Conservation (phyloP, 1,140 invertebrate genomes). For the Drosophila carrolli region DNA sequence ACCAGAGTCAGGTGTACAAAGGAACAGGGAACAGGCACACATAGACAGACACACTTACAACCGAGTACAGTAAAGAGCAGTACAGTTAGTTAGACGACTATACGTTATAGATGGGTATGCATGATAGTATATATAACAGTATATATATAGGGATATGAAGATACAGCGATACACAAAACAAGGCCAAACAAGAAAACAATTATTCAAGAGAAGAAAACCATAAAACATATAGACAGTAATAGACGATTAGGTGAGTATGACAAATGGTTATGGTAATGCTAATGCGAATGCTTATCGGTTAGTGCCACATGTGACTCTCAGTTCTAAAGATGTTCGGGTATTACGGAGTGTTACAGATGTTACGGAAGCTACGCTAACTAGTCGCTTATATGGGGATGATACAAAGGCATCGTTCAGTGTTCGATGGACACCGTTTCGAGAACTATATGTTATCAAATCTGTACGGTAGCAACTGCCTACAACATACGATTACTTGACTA, state of each 20-base stretch:
- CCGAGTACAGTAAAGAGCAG: slow-evolving; percentile 48
- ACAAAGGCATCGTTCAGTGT: slow-evolving; percentile 15
- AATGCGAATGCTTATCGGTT: slow-evolving; percentile 22
- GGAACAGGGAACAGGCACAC: slow-evolving; percentile 36
- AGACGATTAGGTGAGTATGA: slow-evolving; percentile 36
- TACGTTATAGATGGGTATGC: slow-evolving; percentile 43
- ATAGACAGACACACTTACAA: slow-evolving; percentile 53
- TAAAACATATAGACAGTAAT: slow-evolving; percentile 42
- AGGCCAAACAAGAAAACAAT: slow-evolving; percentile 40
- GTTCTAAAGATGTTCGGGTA: slow-evolving; percentile 31
- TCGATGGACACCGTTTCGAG: slow-evolving; percentile 25
- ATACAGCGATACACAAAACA: slow-evolving; percentile 46
- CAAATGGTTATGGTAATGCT: slow-evolving; percentile 25
- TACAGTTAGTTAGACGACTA: slow-evolving; percentile 52
- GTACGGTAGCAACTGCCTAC: slow-evolving; percentile 43
- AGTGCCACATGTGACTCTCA: slow-evolving; percentile 36
- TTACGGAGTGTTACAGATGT: slow-evolving; percentile 21
- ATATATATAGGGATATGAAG: slow-evolving; percentile 21
- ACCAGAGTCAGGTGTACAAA: slow-evolving; percentile 16
- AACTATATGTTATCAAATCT: slow-evolving; percentile 26
- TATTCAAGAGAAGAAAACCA: slow-evolving; percentile 30
- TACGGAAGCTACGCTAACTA: slow-evolving; percentile 22
- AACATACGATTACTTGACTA: slow-evolving; percentile 22
- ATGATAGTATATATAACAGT: slow-evolving; percentile 40
- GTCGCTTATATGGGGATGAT: slow-evolving; percentile 13